phyloP scores from a whole-genome alignment of 1,140 invertebrate genomes.

The Drosophila chauvacae region DNA sequence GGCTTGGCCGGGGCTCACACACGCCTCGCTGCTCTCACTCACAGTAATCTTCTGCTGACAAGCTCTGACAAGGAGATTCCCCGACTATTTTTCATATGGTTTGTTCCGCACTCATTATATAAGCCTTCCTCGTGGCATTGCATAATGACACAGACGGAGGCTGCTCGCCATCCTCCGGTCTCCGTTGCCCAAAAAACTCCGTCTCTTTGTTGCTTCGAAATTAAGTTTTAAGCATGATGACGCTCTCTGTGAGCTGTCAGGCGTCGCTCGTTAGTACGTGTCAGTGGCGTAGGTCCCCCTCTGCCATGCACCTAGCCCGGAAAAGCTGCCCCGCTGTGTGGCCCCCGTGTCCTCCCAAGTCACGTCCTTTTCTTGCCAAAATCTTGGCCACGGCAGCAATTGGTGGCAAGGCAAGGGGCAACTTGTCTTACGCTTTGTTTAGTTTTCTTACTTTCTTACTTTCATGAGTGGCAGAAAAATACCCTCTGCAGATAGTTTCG shows the following conservation, averaged over 20 bases:
- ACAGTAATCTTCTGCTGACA: constrained; percentile 40
- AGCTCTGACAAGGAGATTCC: constrained; percentile 29
- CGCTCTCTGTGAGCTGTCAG: constrained; percentile 59
- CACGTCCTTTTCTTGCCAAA: constrained; percentile 64
- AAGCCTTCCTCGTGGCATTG: constrained; percentile 61
- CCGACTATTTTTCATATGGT: constrained; percentile 43
- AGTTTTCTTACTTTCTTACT: constrained; percentile 20
- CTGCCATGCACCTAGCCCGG: background rate
- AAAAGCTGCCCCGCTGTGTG: constrained; percentile 5
- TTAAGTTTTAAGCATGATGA: constrained; percentile 71
- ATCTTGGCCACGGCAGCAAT: constrained; percentile 55
- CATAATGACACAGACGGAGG: constrained; percentile 61
- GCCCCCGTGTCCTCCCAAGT: constrained; percentile 29
- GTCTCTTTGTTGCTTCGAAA: constrained; percentile 57
- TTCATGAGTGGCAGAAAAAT: constrained; percentile 17
- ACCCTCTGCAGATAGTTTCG: constrained; percentile 2
- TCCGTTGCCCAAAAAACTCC: constrained; percentile 7
- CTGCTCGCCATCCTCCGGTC: background rate
- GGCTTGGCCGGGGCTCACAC: background rate
- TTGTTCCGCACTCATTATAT: constrained; percentile 44
- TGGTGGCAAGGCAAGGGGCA: constrained; percentile 10
- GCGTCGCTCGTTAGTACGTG: constrained; percentile 73
- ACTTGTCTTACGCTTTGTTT: constrained; percentile 22
- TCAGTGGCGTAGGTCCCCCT: constrained; percentile 45
- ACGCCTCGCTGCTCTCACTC: constrained; percentile 28